phyloP scores from a whole-genome alignment of 2,113 vertebrate genomes.

The Cygnus atratus region DNA sequence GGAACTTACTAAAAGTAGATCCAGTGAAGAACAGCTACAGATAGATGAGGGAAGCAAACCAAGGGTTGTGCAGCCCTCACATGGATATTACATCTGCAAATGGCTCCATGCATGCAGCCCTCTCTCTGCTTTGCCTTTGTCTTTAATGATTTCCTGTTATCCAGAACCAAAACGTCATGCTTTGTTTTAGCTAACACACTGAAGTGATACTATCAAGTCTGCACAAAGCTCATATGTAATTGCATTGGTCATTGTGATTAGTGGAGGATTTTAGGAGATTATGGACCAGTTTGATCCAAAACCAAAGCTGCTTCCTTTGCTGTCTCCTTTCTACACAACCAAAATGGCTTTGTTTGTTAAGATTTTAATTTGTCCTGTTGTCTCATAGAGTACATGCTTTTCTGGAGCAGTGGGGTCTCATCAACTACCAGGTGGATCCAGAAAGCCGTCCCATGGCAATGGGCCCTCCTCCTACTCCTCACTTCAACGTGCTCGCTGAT shows the following conservation, averaged over 20 bases:
- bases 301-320: not conserved
- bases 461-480: constrained; percentile 95
- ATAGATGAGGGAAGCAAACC: not conserved
- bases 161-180: not conserved
- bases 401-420: constrained; percentile 97
- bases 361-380: fast-evolving
- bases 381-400: constrained; percentile 90
- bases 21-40: not conserved
- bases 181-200: not conserved
- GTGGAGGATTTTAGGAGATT: not conserved
- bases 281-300: not conserved
- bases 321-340: not conserved
- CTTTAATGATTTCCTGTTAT: not conserved
- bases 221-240: fast-evolving
- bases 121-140: not conserved
- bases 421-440: constrained; percentile 98
- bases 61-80: not conserved
- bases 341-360: fast-evolving
- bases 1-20: too few species aligned
- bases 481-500: constrained; percentile 95
- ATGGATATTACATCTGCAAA: fast-evolving
- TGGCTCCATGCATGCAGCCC: not conserved
- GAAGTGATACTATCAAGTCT: not conserved
- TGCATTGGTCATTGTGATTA: not conserved
- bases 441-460: constrained; percentile 94